A percentile compares a stretch with the other conserved stretches of the same genome.
Conservation (phyloP, 2,888 invertebrate species). For the Hydropsyche betteni region DNA sequence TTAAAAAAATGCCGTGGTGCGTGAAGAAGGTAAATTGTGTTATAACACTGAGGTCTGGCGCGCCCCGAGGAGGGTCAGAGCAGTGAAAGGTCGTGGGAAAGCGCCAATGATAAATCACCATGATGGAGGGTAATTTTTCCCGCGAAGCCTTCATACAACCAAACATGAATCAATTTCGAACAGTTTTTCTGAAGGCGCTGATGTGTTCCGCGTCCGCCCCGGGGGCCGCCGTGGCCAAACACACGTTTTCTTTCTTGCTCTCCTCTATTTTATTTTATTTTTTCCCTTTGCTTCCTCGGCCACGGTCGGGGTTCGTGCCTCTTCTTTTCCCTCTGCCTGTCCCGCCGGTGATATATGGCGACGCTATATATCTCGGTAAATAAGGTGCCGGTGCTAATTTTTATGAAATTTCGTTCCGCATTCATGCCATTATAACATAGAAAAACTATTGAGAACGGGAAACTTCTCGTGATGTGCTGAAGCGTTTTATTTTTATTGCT, state of each 20-base stretch:
- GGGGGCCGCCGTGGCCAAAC: constrained; percentile 30
- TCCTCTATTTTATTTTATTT: neutral
- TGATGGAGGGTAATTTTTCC: constrained; percentile 45
- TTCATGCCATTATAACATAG: neutral
- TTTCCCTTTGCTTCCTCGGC: too few relatives aligned
- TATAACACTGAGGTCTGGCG: constrained; percentile 37
- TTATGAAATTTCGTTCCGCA: constrained; percentile 12
- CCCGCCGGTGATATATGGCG: constrained; percentile 33
- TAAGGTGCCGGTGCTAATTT: constrained; percentile 17
- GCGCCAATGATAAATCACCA: constrained; percentile 44
- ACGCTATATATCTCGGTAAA: constrained; percentile 32
- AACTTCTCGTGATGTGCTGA: neutral
- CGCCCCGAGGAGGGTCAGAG: constrained; percentile 38
- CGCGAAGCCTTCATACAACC: constrained; percentile 42
- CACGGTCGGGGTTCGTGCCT: too few relatives aligned
- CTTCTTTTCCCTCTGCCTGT: constrained; percentile 9
- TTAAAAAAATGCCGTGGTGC: constrained; percentile 36
- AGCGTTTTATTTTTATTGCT: neutral
- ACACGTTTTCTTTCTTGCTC: constrained; percentile 27
- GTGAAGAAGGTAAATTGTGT: constrained; percentile 42
- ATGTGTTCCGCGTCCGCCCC: constrained; percentile 29
- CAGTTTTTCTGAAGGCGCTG: constrained; percentile 37
- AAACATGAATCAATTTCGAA: constrained; percentile 43
- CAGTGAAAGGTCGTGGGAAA: constrained; percentile 43
- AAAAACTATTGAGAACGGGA: neutral